phyloP scores from a whole-genome alignment of 2,113 vertebrate species.

The Epinephelus cyanopodus region DNA sequence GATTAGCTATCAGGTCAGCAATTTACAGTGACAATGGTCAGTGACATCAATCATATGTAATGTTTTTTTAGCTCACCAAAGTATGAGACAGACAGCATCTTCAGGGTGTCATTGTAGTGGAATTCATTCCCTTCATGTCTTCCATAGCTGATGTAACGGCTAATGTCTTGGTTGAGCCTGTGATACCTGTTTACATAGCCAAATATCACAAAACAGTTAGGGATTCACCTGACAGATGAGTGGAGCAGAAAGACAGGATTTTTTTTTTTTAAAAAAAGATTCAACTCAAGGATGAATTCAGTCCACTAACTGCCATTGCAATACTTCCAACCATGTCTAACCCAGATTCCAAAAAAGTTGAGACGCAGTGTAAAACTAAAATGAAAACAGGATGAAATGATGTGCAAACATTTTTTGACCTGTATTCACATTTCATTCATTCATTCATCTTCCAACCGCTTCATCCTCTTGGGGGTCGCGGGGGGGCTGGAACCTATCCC shows the following conservation, averaged over 20 bases:
- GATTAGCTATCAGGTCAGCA: neutral
- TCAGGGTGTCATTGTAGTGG: conserved; percentile 75
- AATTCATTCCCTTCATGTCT: conserved; percentile 79
- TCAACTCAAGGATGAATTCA: too few species aligned
- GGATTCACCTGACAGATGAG: neutral
- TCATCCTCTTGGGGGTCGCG: too few species aligned
- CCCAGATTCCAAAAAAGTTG: too few species aligned
- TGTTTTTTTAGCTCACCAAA: conserved; percentile 65
- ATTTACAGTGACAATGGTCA: neutral
- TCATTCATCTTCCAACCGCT: too few species aligned
- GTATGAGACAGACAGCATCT: conserved; percentile 81
- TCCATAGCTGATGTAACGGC: conserved; percentile 77
- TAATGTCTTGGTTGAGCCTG: conserved; percentile 28
- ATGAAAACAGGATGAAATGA: too few species aligned
- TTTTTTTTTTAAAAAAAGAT: too few species aligned
- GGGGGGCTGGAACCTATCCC: too few species aligned
- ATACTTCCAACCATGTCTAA: too few species aligned
- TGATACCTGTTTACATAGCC: conserved; percentile 42
- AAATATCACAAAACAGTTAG: neutral
- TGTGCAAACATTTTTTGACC: too few species aligned
- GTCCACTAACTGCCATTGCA: neutral
- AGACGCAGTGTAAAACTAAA: too few species aligned
- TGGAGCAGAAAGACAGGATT: neutral
- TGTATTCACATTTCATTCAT: too few species aligned
- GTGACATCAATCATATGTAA: fast-evolving